A percentile compares a stretch with the other conserved stretches of the same genome.
Conservation (phyloP, 2,113 vertebrate genomes). For the Pseudonaja textilis region DNA sequence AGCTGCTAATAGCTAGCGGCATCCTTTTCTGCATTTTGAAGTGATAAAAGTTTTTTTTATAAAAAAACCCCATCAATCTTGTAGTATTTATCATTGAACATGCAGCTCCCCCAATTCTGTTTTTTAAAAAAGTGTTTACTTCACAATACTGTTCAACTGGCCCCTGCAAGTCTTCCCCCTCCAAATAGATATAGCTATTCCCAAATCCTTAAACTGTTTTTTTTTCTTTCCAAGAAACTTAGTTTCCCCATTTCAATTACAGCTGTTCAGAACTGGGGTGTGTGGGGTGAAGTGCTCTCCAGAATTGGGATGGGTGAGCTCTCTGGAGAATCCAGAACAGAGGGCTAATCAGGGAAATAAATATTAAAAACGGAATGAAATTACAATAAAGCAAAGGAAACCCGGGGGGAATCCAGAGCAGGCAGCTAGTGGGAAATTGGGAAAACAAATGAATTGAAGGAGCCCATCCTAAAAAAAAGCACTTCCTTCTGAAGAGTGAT, state of each 20-base stretch:
- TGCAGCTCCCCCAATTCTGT: not conserved
- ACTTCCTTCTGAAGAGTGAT: not conserved
- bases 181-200: not conserved
- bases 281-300: not conserved
- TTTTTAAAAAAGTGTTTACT: not conserved
- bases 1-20: not conserved
- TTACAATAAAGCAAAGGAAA: not conserved
- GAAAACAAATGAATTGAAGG: not conserved
- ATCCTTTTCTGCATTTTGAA: not conserved
- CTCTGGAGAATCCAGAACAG: not conserved
- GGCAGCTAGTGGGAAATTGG: not conserved
- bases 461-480: not conserved
- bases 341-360: not conserved
- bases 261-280: not conserved
- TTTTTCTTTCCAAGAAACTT: not conserved
- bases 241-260: not conserved
- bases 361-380: not conserved
- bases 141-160: not conserved
- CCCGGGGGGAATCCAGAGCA: not conserved
- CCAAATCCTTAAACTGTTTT: not conserved
- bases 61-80: not conserved
- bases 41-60: not conserved
- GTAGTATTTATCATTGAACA: not conserved
- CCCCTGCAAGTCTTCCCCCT: not conserved
- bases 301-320: not conserved